phyloP scores from a whole-genome alignment of 2,797 vertebrate genomes.

The Coendou prehensilis region DNA sequence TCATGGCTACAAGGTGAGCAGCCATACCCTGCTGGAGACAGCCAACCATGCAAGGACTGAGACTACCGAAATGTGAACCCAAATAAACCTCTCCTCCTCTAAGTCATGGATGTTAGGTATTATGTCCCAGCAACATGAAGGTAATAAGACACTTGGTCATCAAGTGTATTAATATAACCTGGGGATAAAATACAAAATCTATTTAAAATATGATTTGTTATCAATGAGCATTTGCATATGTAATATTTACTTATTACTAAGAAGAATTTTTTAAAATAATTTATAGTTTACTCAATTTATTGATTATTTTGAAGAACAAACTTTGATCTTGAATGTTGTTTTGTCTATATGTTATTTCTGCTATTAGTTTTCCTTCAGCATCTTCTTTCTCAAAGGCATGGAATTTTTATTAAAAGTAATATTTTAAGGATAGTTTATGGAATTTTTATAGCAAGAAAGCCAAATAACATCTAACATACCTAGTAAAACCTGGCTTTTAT shows the following conservation, averaged over 20 bases:
- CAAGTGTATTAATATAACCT: background rate
- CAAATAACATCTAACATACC: background rate
- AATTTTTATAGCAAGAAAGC: background rate
- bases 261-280: slow-evolving; percentile 20
- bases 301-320: slow-evolving; percentile 52
- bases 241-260: slow-evolving; percentile 22
- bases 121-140: background rate
- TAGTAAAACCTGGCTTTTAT: background rate
- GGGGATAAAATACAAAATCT: background rate
- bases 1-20: background rate
- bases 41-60: background rate
- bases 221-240: background rate
- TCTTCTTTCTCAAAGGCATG: slow-evolving; percentile 32
- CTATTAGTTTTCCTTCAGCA: slow-evolving; percentile 25
- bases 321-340: slow-evolving; percentile 17
- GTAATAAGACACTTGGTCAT: background rate
- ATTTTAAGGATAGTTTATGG: slow-evolving; percentile 8
- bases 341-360: slow-evolving; percentile 50
- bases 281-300: background rate
- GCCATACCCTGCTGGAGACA: background rate
- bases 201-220: slow-evolving; percentile 27
- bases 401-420: background rate
- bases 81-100: background rate
- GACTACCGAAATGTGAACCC: background rate
- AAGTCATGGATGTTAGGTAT: background rate